phyloP scores from a whole-genome alignment of 2,797 vertebrate genomes.

The Scolopax rusticola region DNA sequence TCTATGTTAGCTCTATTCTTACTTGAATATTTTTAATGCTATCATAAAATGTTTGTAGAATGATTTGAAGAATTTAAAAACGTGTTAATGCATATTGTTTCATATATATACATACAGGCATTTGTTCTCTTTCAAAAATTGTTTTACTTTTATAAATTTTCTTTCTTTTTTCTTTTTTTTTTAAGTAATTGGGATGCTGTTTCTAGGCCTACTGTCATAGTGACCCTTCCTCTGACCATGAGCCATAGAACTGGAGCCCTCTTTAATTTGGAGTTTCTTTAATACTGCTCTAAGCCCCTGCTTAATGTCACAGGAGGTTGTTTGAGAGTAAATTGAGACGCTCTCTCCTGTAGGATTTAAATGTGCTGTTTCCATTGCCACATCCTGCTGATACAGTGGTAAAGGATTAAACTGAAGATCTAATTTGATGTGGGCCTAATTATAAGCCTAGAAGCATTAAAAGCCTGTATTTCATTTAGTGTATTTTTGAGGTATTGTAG shows the following conservation, averaged over 20 bases:
- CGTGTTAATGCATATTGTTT: neutral
- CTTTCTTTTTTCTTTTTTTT: neutral
- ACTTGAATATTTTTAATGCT: neutral
- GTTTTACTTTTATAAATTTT: neutral
- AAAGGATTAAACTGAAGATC: constrained; percentile 10
- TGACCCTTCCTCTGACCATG: neutral
- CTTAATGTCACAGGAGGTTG: constrained; percentile 34
- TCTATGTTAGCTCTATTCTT: neutral
- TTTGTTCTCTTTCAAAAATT: neutral
- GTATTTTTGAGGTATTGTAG: neutral
- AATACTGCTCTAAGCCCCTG: constrained; percentile 23
- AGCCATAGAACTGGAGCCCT: neutral
- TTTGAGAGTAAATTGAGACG: constrained; percentile 40
- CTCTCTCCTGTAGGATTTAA: constrained; percentile 5
- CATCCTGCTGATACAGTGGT: constrained; percentile 36
- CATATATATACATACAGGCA: neutral
- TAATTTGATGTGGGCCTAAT: neutral
- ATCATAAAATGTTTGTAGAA: neutral
- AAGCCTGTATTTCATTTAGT: neutral
- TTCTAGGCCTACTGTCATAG: neutral
- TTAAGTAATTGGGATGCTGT: neutral
- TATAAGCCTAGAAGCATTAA: constrained; percentile 23
- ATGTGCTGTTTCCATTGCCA: constrained; percentile 24
- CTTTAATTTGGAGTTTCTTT: neutral
- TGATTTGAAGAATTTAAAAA: neutral